phyloP scores from a whole-genome alignment of 92 coral and sea anemone genomes.

The Virgularia gustaviana region DNA sequence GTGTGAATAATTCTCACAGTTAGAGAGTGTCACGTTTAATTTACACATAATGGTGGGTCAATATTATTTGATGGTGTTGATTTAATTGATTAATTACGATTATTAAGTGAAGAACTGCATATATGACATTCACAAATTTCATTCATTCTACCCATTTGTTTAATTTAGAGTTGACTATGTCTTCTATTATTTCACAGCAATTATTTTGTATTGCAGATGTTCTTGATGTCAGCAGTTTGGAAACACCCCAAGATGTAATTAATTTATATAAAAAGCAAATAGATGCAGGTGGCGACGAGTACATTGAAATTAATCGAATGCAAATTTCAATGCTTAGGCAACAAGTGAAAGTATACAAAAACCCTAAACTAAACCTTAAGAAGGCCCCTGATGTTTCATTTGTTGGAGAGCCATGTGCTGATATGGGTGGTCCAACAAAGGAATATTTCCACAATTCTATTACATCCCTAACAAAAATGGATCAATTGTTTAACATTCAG shows the following conservation, averaged over 20 bases:
- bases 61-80: no score
- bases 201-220: neutral
- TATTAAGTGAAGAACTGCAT: no score
- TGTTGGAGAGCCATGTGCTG: slow-evolving; percentile 54
- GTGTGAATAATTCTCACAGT: no score
- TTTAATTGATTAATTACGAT: no score
- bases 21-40: no score
- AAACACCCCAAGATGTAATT: neutral
- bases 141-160: no score
- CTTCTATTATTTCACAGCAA: neutral
- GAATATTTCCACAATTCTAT: slow-evolving; percentile 55
- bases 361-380: slow-evolving; percentile 32
- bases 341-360: slow-evolving; percentile 52
- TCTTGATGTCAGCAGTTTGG: neutral
- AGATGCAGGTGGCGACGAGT: slow-evolving; percentile 38
- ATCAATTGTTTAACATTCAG: slow-evolving; percentile 45
- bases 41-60: slow-evolving; percentile 6
- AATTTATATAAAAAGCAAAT: neutral
- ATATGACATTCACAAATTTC: no score
- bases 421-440: slow-evolving; percentile 60
- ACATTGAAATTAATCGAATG: slow-evolving; percentile 52
- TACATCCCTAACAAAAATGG: slow-evolving; percentile 35
- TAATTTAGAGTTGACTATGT: neutral
- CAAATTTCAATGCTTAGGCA: slow-evolving; percentile 52
- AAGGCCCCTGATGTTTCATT: slow-evolving; percentile 39